Base-by-base conservation (phyloP, 2,888 invertebrate species). In the Dicycla oo region DNA sequence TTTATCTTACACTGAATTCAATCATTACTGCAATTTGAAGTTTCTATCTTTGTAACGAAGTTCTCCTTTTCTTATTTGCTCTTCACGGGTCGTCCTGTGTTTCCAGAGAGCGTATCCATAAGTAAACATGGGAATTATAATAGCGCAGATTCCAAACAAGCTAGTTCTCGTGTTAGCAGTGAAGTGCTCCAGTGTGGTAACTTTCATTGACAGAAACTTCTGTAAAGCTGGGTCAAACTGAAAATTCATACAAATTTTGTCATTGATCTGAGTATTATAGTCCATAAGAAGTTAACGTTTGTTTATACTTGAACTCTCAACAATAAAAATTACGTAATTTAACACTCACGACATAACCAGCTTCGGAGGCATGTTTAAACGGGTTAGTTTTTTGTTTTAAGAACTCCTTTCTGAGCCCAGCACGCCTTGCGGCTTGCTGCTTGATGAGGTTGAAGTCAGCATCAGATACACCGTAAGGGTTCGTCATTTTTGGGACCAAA, bases 151-250 rank as follows among this genome's bases (percentile, higher is more conserved):
- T 62, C 97, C 97, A 72, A 95, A 90, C 53, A 96, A 82, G 73
- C 96, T 93, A 6, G 97, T 96, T 78, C 95, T 97, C 1, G 94
- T 93, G 43, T 97, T 97, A 0, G 98, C 97, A 88, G 96, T 97
- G 89, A 98, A 98, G 88, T 97, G 95, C 0, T 98, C 97, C 79
- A 95, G 97, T 65, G 96, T 93, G 11, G 96, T 97, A 0, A 96
- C 97, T 91, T 97, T 97, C 97, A 98, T 97, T 0, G 98, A 97
- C 89, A 97, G 95, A 89, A 97, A 98, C 67, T 98, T 97, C 87
- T 98, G 97, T 5, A 98, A 82, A 15, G 97, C 98, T n/a, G 97
- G 94, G 92, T 99, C 99, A 91, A 98, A 98, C 99, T 99, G 93
- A 82, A 97, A 97, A 85, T 86, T 60, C 47, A 71, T 75, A 70